Conservation (phyloP, 92 coral and sea anemone genomes). For the Zoanthus sociatus region DNA sequence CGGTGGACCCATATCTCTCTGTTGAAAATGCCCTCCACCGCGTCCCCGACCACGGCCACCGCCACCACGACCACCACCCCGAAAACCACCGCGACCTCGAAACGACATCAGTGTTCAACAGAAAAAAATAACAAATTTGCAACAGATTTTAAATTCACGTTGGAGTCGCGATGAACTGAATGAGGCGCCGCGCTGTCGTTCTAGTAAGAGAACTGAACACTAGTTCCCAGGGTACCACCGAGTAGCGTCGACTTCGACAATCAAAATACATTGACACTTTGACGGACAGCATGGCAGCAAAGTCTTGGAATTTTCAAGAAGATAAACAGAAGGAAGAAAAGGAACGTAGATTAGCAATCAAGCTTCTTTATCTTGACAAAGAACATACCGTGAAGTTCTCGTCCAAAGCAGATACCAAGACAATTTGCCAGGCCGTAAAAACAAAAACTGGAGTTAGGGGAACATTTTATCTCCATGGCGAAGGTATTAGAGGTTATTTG, state of each 20-base stretch:
- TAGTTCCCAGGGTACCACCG: not conserved
- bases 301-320: not conserved
- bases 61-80: slow-evolving; percentile 76
- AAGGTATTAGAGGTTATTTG: slow-evolving; percentile 54
- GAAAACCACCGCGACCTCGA: slow-evolving; percentile 65
- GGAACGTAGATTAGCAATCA: slow-evolving; percentile 37
- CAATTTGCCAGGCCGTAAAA: slow-evolving; percentile 68
- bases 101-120: slow-evolving; percentile 15
- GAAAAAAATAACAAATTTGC: not conserved
- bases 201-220: not conserved
- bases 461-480: slow-evolving; percentile 81
- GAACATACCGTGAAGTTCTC: slow-evolving; percentile 65
- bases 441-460: slow-evolving; percentile 75
- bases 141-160: not conserved
- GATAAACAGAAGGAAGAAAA: not conserved
- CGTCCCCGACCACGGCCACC: slow-evolving; percentile 71
- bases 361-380: slow-evolving; percentile 57
- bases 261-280: not conserved
- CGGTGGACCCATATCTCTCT: slow-evolving; percentile 88
- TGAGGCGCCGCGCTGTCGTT: not conserved
- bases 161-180: not conserved
- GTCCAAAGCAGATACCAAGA: slow-evolving; percentile 62
- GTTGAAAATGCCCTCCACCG: slow-evolving; percentile 69
- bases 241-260: not conserved
- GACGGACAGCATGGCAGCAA: not conserved